phyloP scores from a whole-genome alignment of 2,888 invertebrate genomes.

The Gasteruption jaculator region DNA sequence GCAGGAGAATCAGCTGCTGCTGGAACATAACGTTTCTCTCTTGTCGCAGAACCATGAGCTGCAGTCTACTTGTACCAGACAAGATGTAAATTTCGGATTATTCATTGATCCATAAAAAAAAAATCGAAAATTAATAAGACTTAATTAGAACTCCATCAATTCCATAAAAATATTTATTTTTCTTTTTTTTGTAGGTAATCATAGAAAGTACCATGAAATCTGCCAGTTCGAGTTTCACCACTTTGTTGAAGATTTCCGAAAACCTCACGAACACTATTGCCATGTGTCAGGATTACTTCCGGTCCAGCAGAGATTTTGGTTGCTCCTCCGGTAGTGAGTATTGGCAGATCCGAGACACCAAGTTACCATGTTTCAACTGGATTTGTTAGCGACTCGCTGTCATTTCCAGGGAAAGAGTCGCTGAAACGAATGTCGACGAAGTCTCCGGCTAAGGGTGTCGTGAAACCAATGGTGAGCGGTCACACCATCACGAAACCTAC shows the following conservation, averaged over 20 bases:
- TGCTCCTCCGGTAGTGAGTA: conserved; percentile 18
- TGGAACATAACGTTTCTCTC: conserved; percentile 35
- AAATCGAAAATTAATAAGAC: too few species aligned
- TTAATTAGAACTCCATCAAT: too few species aligned
- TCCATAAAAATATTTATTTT: too few species aligned
- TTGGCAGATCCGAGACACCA: too few species aligned
- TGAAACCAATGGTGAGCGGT: conserved; percentile 48
- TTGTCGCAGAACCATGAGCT: conserved; percentile 36
- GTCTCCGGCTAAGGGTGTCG: conserved; percentile 44
- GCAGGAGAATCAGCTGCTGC: conserved; percentile 35
- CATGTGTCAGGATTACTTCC: conserved; percentile 33
- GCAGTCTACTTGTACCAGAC: conserved; percentile 30
- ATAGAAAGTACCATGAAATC: conserved; percentile 32
- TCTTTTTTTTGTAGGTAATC: conserved; percentile 29
- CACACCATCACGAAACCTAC: conserved; percentile 48
- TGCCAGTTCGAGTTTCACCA: conserved; percentile 36
- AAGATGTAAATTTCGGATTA: conserved; percentile 40
- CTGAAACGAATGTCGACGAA: conserved; percentile 33
- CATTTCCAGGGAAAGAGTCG: conserved; percentile 33
- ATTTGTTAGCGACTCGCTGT: too few species aligned
- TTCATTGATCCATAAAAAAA: too few species aligned
- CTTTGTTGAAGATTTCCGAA: conserved; percentile 34
- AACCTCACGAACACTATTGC: conserved; percentile 36
- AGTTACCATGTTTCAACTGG: too few species aligned
- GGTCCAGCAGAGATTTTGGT: conserved; percentile 16